Evolutionary conservation across 1,140 invertebrate species (phyloP).

Genomic region (Thalassaphorura encarpata): DNA sequence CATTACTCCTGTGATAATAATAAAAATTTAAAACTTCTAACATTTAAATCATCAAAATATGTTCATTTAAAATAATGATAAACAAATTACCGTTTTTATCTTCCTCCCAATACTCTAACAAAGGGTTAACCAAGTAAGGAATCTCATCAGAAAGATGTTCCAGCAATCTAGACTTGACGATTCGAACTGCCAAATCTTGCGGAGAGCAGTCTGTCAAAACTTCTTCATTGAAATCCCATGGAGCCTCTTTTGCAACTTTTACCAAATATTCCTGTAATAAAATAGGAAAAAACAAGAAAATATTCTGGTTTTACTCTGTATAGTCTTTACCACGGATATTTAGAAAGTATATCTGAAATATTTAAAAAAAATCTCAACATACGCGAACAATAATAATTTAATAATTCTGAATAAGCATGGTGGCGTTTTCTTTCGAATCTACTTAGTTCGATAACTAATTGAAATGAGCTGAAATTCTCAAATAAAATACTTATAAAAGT

Average conservation of each 20-base stretch:
- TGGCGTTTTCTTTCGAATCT: no score
- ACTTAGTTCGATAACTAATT: no score
- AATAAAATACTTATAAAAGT: no score
- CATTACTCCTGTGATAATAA: slow-evolving; percentile 7
- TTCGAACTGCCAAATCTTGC: slow-evolving; percentile 54
- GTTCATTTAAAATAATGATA: background rate
- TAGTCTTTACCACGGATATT: no score
- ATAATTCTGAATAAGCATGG: no score
- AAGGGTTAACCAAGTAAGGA: slow-evolving; percentile 59
- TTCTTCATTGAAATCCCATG: slow-evolving; percentile 55
- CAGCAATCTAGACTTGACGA: slow-evolving; percentile 65
- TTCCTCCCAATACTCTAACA: slow-evolving; percentile 56
- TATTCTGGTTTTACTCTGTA: no score
- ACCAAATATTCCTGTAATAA: slow-evolving; percentile 59
- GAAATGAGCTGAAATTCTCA: no score
- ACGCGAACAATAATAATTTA: no score
- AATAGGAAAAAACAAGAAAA: background rate
- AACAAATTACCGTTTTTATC: slow-evolving; percentile 40
- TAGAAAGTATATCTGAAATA: background rate
- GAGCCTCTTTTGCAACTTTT: slow-evolving; percentile 47
- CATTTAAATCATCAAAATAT: no score
- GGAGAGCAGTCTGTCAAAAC: slow-evolving; percentile 60
- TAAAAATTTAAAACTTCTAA: no score
- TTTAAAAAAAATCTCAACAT: no score
- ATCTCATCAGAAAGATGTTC: slow-evolving; percentile 69